These are phyloP conservation scores for Drosophila quasianomalipes DNA, from an alignment of 2,888 invertebrate species.

Conservation along the genomic window DNA sequence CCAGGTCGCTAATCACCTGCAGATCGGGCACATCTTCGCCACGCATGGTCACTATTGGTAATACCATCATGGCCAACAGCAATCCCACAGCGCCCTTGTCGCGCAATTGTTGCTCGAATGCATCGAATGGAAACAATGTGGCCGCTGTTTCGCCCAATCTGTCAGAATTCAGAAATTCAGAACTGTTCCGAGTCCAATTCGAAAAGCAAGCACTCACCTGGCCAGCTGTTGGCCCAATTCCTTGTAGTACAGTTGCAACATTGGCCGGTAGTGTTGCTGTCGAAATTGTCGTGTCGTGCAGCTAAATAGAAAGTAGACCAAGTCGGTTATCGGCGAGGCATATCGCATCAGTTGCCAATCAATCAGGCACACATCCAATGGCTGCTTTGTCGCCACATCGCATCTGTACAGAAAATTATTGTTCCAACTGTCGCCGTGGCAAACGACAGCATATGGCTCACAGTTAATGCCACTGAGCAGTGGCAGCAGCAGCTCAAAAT, in stretches of 20 bases:
- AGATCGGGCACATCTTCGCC: conserved; percentile 79
- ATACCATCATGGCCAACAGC: conserved; percentile 77
- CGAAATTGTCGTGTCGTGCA: conserved; percentile 78
- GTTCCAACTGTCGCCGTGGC: conserved; percentile 85
- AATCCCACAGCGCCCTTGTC: conserved; percentile 77
- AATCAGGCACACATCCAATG: conserved; percentile 69
- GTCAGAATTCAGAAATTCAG: neutral
- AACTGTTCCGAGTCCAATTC: neutral
- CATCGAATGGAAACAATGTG: conserved; percentile 66
- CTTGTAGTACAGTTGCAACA: conserved; percentile 77
- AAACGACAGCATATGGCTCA: conserved; percentile 82
- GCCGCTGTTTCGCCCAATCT: conserved; percentile 76
- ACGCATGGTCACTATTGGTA: conserved; percentile 78
- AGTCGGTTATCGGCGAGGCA: conserved; percentile 81
- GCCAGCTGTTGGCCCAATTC: conserved; percentile 64
- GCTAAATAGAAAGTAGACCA: conserved; percentile 80
- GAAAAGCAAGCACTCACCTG: conserved; percentile 51
- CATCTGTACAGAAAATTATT: conserved; percentile 82
- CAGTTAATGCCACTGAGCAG: conserved; percentile 62
- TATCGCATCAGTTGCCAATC: conserved; percentile 84
- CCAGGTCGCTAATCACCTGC: conserved; percentile 74
- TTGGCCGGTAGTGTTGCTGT: conserved; percentile 59
- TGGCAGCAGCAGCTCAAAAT: conserved; percentile 63
- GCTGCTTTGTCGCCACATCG: conserved; percentile 31
- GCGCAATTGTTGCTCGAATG: conserved; percentile 72